phyloP scores from a whole-genome alignment of 1,140 invertebrate species.

The Drosophila baimaii region DNA sequence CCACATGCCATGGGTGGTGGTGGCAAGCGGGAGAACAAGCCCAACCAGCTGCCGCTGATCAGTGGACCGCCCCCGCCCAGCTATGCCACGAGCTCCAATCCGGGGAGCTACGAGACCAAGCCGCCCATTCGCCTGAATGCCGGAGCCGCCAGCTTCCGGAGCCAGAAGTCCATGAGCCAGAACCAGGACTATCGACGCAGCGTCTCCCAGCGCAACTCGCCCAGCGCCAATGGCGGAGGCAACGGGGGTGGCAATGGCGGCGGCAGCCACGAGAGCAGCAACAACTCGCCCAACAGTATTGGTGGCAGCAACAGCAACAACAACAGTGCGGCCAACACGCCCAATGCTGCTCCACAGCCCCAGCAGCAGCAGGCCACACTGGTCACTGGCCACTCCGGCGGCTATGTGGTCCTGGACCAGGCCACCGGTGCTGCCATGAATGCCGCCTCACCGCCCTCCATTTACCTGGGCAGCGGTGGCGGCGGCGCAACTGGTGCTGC shows the following conservation, averaged over 20 bases:
- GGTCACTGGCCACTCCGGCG: slow-evolving; percentile 35
- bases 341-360: slow-evolving; percentile 52
- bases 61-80: slow-evolving; percentile 75
- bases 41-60: slow-evolving; percentile 67
- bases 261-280: slow-evolving; percentile 82
- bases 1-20: slow-evolving; percentile 56
- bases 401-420: slow-evolving; percentile 71
- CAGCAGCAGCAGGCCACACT: slow-evolving; percentile 22
- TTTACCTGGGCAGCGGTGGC: slow-evolving; percentile 50
- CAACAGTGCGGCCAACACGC: slow-evolving; percentile 72
- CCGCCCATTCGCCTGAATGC: slow-evolving; percentile 77
- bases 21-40: slow-evolving; percentile 71
- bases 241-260: slow-evolving; percentile 49
- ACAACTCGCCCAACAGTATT: slow-evolving; percentile 84
- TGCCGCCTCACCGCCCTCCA: slow-evolving; percentile 58
- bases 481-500: slow-evolving; percentile 9
- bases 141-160: slow-evolving; percentile 72
- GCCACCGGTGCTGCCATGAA: slow-evolving; percentile 59
- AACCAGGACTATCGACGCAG: slow-evolving; percentile 77
- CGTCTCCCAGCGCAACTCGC: slow-evolving; percentile 80
- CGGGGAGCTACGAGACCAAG: slow-evolving; percentile 60
- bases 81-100: slow-evolving; percentile 52
- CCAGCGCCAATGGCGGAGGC: slow-evolving; percentile 74
- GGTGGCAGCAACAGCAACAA: slow-evolving; percentile 53
- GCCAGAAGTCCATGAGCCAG: slow-evolving; percentile 72